Base-by-base conservation (phyloP, 2,888 invertebrate species). In the Panopea generosa region DNA sequence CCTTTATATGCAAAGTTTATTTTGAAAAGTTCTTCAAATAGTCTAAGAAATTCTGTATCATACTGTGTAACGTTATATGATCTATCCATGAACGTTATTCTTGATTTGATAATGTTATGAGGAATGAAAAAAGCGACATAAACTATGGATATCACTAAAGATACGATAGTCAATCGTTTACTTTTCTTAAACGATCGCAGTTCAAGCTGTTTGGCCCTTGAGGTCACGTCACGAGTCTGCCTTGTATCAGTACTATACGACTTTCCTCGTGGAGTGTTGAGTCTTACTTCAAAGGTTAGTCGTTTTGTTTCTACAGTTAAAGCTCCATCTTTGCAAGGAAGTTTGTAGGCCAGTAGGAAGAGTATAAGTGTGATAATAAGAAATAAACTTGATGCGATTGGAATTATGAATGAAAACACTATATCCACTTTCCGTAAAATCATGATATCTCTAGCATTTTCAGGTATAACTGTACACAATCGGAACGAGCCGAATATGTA, bases 351-450 rank as follows among this genome's bases (percentile, higher is more conserved):
- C 45, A 67, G 71, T 6, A 78, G 43, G 29, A 27, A 74, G 3
- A 61, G 33, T 11, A 57, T 50, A 18, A 78, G 27, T 1, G 60
- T 49, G 4, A 47, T 14, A 20, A 68, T 49, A 4, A 79, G 55
- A 6, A 68, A 7, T 4, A 77, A 18, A 38, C 56, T 55, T 0
- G 82, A 49, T 1, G 82, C 7, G 49, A 82, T 74, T 18, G 88
- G 88, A 9, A 87, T 45, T 43, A 86, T 74, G 27, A 81, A 80
- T 1, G 85, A 79, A 59, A 86, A 82, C 1, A 88, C 84, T 14
- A 83, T 77, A 56, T 89, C 89, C 2, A 89, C 80, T 52, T 87
- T 85, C 9, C 87, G 59, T n/a, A 89, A 69, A 7, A 83, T 60
- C 14, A 79, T 63, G 11, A 89, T 81, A 55, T 88, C 83, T 33